Evolutionary conservation across 2,797 vertebrate species (phyloP).

Genomic region (Paratrypauchen microcephalus): DNA sequence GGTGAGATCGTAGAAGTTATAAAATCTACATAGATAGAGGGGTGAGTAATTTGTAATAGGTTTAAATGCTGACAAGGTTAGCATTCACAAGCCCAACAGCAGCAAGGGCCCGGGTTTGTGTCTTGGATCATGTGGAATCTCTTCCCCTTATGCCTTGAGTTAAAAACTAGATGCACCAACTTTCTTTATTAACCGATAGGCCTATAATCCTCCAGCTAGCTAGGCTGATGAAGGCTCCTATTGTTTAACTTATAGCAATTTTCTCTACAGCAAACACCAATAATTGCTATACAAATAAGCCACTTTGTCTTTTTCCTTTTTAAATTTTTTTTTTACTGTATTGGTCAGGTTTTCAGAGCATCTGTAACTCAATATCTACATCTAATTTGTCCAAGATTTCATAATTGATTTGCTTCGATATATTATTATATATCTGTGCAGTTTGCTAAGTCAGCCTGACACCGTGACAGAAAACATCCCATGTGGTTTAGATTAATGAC

Average conservation of each 20-base stretch:
- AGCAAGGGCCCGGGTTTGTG: not conserved
- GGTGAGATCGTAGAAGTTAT: conserved; percentile 22
- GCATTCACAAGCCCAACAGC: not conserved
- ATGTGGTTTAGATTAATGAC: not conserved
- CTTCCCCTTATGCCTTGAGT: not conserved
- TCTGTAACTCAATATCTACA: no score
- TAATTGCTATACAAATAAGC: no score
- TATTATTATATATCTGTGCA: not conserved
- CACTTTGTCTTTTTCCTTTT: no score
- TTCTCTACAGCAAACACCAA: no score
- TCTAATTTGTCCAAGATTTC: not conserved
- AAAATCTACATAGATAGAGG: not conserved
- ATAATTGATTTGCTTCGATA: not conserved
- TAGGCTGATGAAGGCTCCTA: not conserved
- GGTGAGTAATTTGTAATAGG: not conserved
- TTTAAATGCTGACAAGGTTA: not conserved
- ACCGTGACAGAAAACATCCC: conserved; percentile 1
- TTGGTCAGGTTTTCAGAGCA: no score
- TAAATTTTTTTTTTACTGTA: no score
- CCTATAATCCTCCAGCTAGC: no score
- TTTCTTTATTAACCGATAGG: not conserved
- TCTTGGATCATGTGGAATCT: not conserved
- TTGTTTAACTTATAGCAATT: no score
- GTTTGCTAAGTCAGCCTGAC: not conserved
- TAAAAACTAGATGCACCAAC: not conserved